These are phyloP conservation scores for Ommatoiulus sabulosus DNA, from an alignment of 2,888 invertebrate species.

Conservation along the genomic window DNA sequence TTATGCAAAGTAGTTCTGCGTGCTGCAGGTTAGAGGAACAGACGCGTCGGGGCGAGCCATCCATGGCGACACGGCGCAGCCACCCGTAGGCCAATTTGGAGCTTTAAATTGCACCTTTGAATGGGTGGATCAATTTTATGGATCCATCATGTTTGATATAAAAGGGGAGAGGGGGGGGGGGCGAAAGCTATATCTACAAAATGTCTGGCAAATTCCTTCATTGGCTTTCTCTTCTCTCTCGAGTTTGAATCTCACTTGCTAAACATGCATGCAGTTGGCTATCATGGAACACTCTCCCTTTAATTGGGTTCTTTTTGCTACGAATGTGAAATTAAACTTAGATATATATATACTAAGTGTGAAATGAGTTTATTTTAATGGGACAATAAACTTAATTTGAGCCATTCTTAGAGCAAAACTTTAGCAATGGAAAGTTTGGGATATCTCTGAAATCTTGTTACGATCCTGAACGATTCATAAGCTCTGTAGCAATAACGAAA, in stretches of 20 bases:
- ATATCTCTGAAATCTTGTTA: not conserved
- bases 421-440: not conserved
- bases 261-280: not conserved
- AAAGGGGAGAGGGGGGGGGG: not conserved
- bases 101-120: slow-evolving; percentile 45
- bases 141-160: slow-evolving; percentile 41
- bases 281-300: not conserved
- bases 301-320: not conserved
- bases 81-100: slow-evolving; percentile 42
- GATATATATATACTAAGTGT: not conserved
- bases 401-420: not conserved
- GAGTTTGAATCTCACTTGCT: not conserved
- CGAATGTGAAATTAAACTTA: not conserved
- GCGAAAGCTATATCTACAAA: not conserved
- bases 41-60: slow-evolving; percentile 15
- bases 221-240: not conserved
- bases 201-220: not conserved
- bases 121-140: slow-evolving; percentile 42
- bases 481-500: not conserved
- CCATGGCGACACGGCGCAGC: slow-evolving; percentile 41
- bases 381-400: not conserved
- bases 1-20: slow-evolving; percentile 17
- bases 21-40: not conserved
- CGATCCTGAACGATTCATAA: no score
- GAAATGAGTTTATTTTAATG: not conserved